Conservation (phyloP, 2,113 vertebrate genomes). For the Hystrix brachyura region DNA sequence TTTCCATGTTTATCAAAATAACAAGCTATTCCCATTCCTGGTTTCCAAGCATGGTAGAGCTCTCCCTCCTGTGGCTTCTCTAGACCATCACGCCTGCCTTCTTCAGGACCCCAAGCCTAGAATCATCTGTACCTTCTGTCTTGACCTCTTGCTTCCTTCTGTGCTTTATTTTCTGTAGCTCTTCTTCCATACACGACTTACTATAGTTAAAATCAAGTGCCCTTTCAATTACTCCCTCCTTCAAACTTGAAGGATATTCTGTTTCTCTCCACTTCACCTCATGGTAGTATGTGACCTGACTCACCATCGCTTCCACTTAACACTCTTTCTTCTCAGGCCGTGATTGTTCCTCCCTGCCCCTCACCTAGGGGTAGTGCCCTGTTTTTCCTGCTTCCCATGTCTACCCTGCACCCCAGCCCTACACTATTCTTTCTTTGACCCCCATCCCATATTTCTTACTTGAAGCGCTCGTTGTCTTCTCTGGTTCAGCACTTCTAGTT, state of each 20-base stretch:
- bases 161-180: background rate
- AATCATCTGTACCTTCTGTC: background rate
- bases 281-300: background rate
- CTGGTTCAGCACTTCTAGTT: background rate
- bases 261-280: background rate
- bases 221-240: background rate
- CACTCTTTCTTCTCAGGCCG: background rate
- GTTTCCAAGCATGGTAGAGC: background rate
- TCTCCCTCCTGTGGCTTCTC: background rate
- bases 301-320: background rate
- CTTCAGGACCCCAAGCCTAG: background rate
- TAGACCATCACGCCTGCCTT: background rate
- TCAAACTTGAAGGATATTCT: background rate
- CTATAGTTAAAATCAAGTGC: background rate
- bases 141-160: background rate
- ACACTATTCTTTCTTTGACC: background rate
- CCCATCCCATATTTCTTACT: background rate
- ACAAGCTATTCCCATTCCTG: background rate
- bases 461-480: background rate
- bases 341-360: background rate
- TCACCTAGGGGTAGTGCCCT: background rate
- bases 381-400: background rate
- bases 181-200: background rate
- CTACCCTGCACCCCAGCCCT: background rate
- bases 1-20: constrained; percentile 55